Evolutionary conservation across 2,113 vertebrate species (phyloP).

Genomic region (Fregata magnificens): DNA sequence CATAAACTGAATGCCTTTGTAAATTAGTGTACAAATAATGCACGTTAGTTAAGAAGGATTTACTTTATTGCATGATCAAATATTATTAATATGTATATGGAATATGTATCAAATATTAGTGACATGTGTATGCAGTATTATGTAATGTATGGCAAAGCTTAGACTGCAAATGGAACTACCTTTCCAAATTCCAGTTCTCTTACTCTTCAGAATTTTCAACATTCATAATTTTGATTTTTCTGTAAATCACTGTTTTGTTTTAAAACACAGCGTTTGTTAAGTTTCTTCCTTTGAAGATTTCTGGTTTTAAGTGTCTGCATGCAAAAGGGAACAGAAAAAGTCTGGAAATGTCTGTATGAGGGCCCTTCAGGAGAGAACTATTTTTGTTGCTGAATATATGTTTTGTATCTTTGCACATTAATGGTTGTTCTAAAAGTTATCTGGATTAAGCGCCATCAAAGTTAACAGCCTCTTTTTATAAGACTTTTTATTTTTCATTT

Average conservation of each 20-base stretch:
- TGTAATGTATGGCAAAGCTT: accelerated
- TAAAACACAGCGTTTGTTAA: not conserved
- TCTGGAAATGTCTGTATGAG: not conserved
- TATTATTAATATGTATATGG: not conserved
- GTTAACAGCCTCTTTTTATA: conserved; percentile 50
- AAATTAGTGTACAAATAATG: not conserved
- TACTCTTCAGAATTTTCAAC: not conserved
- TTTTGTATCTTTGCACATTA: conserved; percentile 11
- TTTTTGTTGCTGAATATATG: not conserved
- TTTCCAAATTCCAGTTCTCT: not conserved
- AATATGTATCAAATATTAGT: not conserved
- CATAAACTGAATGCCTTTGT: not conserved
- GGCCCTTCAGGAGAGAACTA: not conserved
- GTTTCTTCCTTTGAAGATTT: not conserved
- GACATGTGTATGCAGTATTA: accelerated
- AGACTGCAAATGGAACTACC: not conserved
- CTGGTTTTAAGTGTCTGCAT: not conserved
- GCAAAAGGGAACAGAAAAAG: not conserved
- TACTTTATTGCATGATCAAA: not conserved
- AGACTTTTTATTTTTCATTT: conserved; percentile 63
- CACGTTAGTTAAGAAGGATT: not conserved
- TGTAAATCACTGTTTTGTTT: not conserved
- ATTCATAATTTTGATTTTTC: not conserved
- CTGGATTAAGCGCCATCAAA: conserved; percentile 19
- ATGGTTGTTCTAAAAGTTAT: conserved; percentile 13